These are phyloP conservation scores for Romanogobio albipinnatus DNA, from an alignment of 2,113 vertebrate genomes.

Conservation along the genomic window DNA sequence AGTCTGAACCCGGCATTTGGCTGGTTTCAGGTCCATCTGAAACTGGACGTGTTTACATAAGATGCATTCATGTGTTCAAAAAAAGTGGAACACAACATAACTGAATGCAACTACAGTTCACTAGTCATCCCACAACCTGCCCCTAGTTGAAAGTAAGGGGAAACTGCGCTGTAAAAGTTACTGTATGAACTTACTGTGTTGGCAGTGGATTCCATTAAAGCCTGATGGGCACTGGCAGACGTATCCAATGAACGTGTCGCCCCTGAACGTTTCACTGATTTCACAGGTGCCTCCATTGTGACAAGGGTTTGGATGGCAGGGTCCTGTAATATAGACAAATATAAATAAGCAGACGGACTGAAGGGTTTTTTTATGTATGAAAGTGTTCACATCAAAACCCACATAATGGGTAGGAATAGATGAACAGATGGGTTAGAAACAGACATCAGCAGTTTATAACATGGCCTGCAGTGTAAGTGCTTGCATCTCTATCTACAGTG, in stretches of 20 bases:
- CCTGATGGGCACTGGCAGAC: conserved; percentile 92
- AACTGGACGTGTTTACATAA: not conserved
- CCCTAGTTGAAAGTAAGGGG: not conserved
- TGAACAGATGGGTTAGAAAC: conserved; percentile 7
- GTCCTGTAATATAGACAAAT: conserved; percentile 75
- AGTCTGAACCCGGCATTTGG: too few species aligned
- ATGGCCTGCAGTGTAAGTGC: not conserved
- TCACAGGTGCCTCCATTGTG: conserved; percentile 96
- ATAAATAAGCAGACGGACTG: not conserved
- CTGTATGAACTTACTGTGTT: conserved; percentile 89
- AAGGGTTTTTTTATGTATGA: not conserved
- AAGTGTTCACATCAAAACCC: not conserved
- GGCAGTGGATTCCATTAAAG: conserved; percentile 96
- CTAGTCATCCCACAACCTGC: not conserved
- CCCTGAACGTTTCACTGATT: conserved; percentile 94
- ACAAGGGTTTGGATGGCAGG: conserved; percentile 94
- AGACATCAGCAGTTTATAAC: conserved; percentile 1
- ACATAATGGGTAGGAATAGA: not conserved
- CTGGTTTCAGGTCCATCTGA: not conserved
- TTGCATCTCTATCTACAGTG: not conserved
- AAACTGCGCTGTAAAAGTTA: not conserved
- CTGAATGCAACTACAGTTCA: not conserved
- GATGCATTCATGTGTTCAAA: not conserved
- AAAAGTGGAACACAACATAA: not conserved
- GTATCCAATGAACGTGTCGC: conserved; percentile 96